Conservation (phyloP, 2,888 invertebrate species). For the Mantis religiosa region DNA sequence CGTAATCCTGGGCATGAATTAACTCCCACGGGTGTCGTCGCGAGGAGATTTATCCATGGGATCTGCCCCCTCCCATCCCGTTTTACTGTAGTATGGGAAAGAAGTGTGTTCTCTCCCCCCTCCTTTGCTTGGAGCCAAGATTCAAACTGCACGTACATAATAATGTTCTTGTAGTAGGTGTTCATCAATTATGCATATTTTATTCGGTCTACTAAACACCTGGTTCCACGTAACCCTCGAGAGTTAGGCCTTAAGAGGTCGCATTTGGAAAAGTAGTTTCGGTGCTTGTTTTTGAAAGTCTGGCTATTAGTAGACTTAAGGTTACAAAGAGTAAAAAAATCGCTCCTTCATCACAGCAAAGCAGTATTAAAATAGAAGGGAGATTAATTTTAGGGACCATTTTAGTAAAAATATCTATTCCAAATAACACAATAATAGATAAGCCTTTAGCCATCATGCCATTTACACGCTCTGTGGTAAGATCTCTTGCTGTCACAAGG, state of each 20-base stretch:
- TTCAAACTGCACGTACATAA: background rate
- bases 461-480: too few relatives aligned
- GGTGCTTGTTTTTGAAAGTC: background rate
- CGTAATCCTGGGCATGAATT: conserved; percentile 10
- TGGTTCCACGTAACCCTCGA: background rate
- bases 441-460: too few relatives aligned
- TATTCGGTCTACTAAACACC: background rate
- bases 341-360: too few relatives aligned
- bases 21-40: conserved; percentile 14
- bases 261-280: background rate
- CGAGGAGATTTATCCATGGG: conserved; percentile 7
- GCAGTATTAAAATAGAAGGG: too few relatives aligned
- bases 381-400: too few relatives aligned
- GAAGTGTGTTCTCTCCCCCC: background rate
- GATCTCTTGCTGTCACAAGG: too few relatives aligned
- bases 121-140: background rate
- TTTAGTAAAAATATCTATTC: too few relatives aligned
- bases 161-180: background rate
- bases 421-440: too few relatives aligned
- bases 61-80: background rate
- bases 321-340: too few relatives aligned
- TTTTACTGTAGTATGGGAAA: background rate
- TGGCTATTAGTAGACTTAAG: background rate
- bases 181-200: background rate
- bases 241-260: background rate